phyloP scores from a whole-genome alignment of 1,140 invertebrate species.

The Drosophila tsacasi region DNA sequence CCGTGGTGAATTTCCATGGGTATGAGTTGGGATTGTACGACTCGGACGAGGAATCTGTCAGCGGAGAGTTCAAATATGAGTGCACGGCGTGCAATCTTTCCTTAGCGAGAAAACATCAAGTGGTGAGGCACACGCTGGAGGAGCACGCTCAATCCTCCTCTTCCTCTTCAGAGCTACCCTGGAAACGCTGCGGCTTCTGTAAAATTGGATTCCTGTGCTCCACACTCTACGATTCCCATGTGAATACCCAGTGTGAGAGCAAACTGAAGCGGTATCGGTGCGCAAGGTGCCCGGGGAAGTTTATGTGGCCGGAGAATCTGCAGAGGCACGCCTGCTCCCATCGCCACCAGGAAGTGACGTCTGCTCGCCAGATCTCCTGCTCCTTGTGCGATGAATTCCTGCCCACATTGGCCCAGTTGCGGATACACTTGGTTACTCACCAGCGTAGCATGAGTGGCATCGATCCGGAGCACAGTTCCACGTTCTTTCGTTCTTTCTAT shows the following conservation, averaged over 20 bases:
- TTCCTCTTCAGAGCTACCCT: slow-evolving; percentile 1
- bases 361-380: slow-evolving; percentile 43
- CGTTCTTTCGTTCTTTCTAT: slow-evolving; percentile 55
- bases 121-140: slow-evolving; percentile 64
- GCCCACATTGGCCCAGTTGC: slow-evolving; percentile 45
- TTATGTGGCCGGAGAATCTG: slow-evolving; percentile 75
- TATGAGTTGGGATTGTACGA: slow-evolving; percentile 73
- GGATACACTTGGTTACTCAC: slow-evolving; percentile 57
- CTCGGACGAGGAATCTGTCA: slow-evolving; percentile 60
- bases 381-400: slow-evolving; percentile 53
- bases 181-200: slow-evolving; percentile 63
- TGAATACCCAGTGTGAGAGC: slow-evolving; percentile 61
- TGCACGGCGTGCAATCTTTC: slow-evolving; percentile 49
- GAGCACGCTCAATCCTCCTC: slow-evolving; percentile 40
- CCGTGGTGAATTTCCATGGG: slow-evolving; percentile 65
- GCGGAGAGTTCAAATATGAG: slow-evolving; percentile 34
- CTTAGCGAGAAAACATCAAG: slow-evolving; percentile 59
- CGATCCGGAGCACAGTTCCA: slow-evolving; percentile 20
- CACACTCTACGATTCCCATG: slow-evolving; percentile 57
- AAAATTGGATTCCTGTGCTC: slow-evolving; percentile 68
- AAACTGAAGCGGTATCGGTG: slow-evolving; percentile 55
- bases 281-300: slow-evolving; percentile 70
- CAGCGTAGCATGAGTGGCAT: slow-evolving; percentile 55
- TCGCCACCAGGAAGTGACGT: background rate
- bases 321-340: slow-evolving; percentile 59